Percentiles rank a stretch among this genome's conserved stretches.
Conservation (phyloP, 2,888 invertebrate genomes). For the Agriopis aurantiaria region DNA sequence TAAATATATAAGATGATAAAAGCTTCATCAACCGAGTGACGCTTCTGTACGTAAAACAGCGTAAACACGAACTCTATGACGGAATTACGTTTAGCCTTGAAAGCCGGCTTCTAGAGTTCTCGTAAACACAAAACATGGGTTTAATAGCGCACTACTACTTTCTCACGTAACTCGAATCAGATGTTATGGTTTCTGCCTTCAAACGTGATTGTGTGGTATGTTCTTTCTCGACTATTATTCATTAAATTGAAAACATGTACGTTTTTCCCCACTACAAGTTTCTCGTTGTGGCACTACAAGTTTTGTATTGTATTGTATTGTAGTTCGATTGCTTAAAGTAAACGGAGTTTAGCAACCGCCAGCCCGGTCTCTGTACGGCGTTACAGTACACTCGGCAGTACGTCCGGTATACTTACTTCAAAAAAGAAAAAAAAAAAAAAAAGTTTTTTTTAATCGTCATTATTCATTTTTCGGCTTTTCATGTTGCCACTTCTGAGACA, state of each 20-base stretch:
- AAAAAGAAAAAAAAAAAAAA: too few relatives aligned
- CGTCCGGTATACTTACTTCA: too few relatives aligned
- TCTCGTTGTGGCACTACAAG: neutral
- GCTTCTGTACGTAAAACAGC: conserved; percentile 38
- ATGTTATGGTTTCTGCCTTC: conserved; percentile 25
- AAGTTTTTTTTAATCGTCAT: too few relatives aligned
- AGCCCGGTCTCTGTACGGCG: too few relatives aligned
- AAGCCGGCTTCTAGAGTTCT: conserved; percentile 77
- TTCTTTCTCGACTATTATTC: neutral
- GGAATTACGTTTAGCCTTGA: conserved; percentile 63
- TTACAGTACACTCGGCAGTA: too few relatives aligned
- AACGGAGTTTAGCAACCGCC: too few relatives aligned
- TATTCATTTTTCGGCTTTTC: too few relatives aligned
- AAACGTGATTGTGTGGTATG: conserved; percentile 15
- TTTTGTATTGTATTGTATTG: too few relatives aligned
- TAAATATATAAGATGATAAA: too few relatives aligned
- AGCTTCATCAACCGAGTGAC: conserved; percentile 18
- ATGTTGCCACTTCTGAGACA: too few relatives aligned
- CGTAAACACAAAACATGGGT: conserved; percentile 59
- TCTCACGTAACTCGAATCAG: conserved; percentile 50
- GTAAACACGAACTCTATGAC: conserved; percentile 60
- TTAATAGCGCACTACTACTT: conserved; percentile 49
- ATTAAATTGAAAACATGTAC: conserved; percentile 4
- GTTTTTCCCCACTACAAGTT: neutral
- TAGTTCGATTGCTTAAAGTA: too few relatives aligned